Conservation (phyloP, 2,888 invertebrate species). For the Drosophila peninsularis region DNA sequence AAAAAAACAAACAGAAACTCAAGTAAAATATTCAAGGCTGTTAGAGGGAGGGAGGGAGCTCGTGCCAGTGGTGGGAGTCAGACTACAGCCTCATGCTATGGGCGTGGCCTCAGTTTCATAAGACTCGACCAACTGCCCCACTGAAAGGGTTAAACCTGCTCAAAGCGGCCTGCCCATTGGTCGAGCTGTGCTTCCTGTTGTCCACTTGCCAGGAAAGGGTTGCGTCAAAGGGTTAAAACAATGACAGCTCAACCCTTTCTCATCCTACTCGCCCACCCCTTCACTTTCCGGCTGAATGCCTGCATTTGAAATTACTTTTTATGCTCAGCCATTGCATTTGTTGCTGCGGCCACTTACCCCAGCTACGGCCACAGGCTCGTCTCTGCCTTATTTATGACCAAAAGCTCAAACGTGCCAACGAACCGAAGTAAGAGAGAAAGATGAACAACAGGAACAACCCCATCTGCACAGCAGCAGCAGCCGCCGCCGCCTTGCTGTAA, state of each 20-base stretch:
- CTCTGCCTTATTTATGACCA: slow-evolving; percentile 37
- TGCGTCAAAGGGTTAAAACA: slow-evolving; percentile 55
- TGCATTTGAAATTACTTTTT: slow-evolving; percentile 49
- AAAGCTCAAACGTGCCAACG: slow-evolving; percentile 45
- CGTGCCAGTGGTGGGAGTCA: background rate
- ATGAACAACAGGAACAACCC: slow-evolving; percentile 54
- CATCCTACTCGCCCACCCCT: slow-evolving; percentile 2
- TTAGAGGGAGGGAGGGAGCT: background rate
- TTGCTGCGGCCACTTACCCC: slow-evolving; percentile 4
- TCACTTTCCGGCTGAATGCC: slow-evolving; percentile 5
- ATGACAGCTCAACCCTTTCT: slow-evolving; percentile 26
- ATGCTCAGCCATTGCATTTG: slow-evolving; percentile 28
- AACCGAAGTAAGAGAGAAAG: slow-evolving; percentile 12
- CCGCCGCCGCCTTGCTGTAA: slow-evolving; percentile 41
- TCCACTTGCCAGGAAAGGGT: slow-evolving; percentile 39
- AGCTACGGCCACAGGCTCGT: background rate
- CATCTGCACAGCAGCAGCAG: slow-evolving; percentile 41
- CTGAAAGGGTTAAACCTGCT: slow-evolving; percentile 45
- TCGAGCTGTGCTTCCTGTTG: slow-evolving; percentile 29
- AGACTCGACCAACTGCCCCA: background rate
- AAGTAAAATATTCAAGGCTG: slow-evolving; percentile 12
- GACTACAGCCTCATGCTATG: slow-evolving; percentile 9
- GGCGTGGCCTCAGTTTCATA: slow-evolving; percentile 34
- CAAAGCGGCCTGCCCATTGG: slow-evolving; percentile 38
- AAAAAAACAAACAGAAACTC: slow-evolving; percentile 10